Evolutionary conservation across 2,888 invertebrate species (phyloP), one percentile per base, ranked within the genome.

Genomic region (Andrena camellia): DNA sequence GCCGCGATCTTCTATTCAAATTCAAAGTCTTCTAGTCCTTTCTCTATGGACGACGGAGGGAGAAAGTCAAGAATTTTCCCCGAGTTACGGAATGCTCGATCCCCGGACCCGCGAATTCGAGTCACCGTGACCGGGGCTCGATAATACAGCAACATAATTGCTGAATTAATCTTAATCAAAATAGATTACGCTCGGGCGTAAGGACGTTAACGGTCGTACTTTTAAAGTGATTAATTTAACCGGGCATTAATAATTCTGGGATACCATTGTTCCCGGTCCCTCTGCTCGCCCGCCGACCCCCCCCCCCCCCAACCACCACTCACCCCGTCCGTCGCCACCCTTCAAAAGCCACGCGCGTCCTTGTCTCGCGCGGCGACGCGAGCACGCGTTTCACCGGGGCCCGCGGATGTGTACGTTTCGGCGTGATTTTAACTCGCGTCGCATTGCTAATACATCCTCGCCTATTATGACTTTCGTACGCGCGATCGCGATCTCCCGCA

Each of bases 81-180:
- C n/a, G 20, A 2, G 2, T 20, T 20, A 4, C 23, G 26, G 23
- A 57, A 57, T 3, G 57, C 23, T 26, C 29, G 48, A 42, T 26
- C 29, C n/a, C 13, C 6, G 13, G 3, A 4, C 29, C 42, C n/a
- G 42, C 13, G 42, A 54, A 72, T 81, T 70, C 31, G 13, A 63
- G 26, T 50, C 10, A 8, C 29, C 68, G 42, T 20, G n/a, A 20
- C 20, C 50, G 48, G 8, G 50, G 54, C 60, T 62, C 17, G 60
- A 26, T 66, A 72, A 76, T 57, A 60, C 63, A 54, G 13, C 50
- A 31, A 33, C 57, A 62, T 72, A 76, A 83, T 82, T 64, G 78
- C 78, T 73, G 73, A 82, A 83, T 83, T 81, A 83, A 77, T 81
- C 82, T 81, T 81, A 83, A 83, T 82, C 78, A 70, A 74, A 83